These are phyloP conservation scores for Ivindomyrus marchei DNA, from an alignment of 2,113 vertebrate species.

Conservation along the genomic window DNA sequence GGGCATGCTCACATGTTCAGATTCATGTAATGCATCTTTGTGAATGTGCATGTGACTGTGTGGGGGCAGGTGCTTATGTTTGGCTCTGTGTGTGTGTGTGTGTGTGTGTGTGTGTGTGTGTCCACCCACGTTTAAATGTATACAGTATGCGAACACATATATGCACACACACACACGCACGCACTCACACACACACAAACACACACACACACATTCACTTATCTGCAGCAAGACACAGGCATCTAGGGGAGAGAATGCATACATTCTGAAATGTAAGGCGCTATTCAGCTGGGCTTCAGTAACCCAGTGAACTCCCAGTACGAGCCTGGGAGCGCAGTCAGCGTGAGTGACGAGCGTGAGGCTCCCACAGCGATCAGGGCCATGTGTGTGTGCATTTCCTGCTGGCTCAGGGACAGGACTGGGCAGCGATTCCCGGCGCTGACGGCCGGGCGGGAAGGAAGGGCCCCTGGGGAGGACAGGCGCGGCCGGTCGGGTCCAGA, in stretches of 20 bases:
- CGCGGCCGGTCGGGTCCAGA: not conserved
- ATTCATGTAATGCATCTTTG: not conserved
- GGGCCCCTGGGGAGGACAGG: not conserved
- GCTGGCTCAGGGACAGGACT: not conserved
- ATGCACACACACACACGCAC: not conserved
- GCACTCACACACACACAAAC: not conserved
- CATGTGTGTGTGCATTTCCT: not conserved
- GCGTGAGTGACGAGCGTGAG: not conserved
- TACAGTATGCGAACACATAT: not conserved
- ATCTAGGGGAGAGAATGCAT: not conserved
- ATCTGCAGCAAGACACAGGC: not conserved
- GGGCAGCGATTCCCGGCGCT: not conserved
- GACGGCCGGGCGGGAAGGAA: not conserved
- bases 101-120: not conserved
- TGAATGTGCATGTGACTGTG: not conserved
- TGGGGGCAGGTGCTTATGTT: not conserved
- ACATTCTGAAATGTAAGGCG: not conserved
- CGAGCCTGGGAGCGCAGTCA: not conserved
- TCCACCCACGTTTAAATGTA: not conserved
- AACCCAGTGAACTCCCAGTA: constrained; percentile 15
- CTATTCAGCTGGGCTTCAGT: constrained; percentile 1
- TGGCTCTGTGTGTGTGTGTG: not conserved
- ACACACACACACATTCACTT: not conserved
- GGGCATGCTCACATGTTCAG: not conserved
- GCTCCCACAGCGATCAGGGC: not conserved